Conservation (phyloP, 1,140 invertebrate genomes). For the Odontomachus brunneus region DNA sequence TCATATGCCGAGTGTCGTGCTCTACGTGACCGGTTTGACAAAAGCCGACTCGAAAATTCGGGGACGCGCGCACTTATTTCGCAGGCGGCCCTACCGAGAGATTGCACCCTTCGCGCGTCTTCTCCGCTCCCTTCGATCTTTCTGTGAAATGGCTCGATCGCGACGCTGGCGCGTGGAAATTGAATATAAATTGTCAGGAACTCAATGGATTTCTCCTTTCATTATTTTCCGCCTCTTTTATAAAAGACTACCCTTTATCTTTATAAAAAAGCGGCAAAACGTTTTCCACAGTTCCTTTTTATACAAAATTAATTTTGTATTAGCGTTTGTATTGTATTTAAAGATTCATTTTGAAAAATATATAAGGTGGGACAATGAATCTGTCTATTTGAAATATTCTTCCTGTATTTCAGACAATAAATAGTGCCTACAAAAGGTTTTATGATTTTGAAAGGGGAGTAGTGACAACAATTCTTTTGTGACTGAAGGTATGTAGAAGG, state of each 20-base stretch:
- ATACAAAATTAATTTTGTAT: too few relatives aligned
- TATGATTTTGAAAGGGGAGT: too few relatives aligned
- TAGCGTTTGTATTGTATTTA: too few relatives aligned
- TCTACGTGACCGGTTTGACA: constrained; percentile 75
- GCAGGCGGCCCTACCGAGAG: constrained; percentile 62
- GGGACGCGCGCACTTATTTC: constrained; percentile 77
- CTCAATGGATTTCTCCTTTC: not conserved
- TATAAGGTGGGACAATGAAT: too few relatives aligned
- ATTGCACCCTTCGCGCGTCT: constrained; percentile 67
- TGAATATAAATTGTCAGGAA: constrained; percentile 25
- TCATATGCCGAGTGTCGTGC: constrained; percentile 76
- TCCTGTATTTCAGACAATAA: too few relatives aligned
- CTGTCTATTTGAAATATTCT: too few relatives aligned
- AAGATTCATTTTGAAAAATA: too few relatives aligned
- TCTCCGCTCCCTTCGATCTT: constrained; percentile 13
- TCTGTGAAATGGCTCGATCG: constrained; percentile 25
- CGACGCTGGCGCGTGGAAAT: constrained; percentile 19
- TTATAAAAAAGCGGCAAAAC: not conserved
- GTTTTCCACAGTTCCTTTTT: too few relatives aligned
- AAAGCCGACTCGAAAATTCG: constrained; percentile 74
- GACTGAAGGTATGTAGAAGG: too few relatives aligned
- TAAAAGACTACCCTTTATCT: not conserved
- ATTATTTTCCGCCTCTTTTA: constrained; percentile 2
- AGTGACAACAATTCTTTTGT: too few relatives aligned
- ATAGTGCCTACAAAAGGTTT: too few relatives aligned